These are phyloP conservation scores for Nomada flava DNA, from an alignment of 2,888 invertebrate species.

Conservation along the genomic window DNA sequence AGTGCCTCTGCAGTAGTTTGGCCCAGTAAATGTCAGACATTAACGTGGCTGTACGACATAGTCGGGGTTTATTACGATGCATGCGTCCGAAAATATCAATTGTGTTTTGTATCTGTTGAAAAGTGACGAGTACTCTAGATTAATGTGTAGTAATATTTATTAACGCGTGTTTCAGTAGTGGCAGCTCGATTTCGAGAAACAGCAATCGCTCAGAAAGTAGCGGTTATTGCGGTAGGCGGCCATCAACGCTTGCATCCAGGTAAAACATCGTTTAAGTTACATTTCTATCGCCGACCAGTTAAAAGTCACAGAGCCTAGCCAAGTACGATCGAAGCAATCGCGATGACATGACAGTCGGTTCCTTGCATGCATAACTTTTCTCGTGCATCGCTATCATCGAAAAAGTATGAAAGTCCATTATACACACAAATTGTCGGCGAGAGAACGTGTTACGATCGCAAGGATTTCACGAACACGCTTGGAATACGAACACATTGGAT, in stretches of 20 bases:
- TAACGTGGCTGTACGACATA: conserved; percentile 4
- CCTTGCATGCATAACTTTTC: not conserved
- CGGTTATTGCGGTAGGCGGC: conserved; percentile 90
- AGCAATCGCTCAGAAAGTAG: conserved; percentile 93
- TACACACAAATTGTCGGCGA: not conserved
- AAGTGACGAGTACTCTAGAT: not conserved
- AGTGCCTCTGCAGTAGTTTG: conserved; percentile 41
- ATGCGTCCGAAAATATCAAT: not conserved
- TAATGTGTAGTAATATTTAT: not conserved
- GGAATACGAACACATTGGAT: not conserved
- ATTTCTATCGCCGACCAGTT: not conserved
- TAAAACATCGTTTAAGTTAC: conserved; percentile 75
- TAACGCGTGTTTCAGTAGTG: conserved; percentile 84
- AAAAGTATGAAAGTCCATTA: not conserved
- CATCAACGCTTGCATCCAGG: conserved; percentile 87
- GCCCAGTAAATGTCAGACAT: conserved; percentile 20
- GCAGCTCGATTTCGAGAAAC: conserved; percentile 91
- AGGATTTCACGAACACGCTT: not conserved
- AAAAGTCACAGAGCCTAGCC: not conserved
- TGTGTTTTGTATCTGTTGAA: not conserved
- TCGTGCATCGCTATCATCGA: not conserved
- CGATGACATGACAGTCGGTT: conserved; percentile 19
- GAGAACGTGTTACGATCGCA: not conserved
- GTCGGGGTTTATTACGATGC: not conserved
- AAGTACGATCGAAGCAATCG: conserved; percentile 42